Conservation (phyloP, 2,888 invertebrate species). For the Noctua janthe region DNA sequence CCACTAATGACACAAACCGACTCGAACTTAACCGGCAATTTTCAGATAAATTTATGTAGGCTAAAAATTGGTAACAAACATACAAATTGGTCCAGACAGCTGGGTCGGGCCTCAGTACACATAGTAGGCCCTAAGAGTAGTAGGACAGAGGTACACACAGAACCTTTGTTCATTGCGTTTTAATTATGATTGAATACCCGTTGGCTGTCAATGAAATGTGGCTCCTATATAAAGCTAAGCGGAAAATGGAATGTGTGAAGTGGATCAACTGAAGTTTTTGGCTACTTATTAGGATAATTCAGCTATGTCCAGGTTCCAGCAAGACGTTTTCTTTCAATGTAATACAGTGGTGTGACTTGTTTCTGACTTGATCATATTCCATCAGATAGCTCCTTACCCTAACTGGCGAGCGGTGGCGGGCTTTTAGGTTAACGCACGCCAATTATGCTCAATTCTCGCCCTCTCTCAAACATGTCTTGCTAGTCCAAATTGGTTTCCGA, state of each 20-base stretch:
- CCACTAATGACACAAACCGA: not conserved
- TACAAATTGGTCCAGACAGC: conserved; percentile 45
- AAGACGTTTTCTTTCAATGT: not conserved
- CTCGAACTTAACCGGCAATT: not conserved
- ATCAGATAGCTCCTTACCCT: not conserved
- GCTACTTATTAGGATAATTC: not conserved
- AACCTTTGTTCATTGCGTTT: conserved; percentile 16
- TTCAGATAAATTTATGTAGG: conserved; percentile 11
- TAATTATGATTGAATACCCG: conserved; percentile 41
- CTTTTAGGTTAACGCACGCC: not conserved
- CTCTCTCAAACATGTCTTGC: not conserved
- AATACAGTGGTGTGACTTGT: not conserved
- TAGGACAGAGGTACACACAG: conserved; percentile 10
- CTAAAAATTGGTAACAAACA: conserved; percentile 12
- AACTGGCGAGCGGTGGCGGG: not conserved
- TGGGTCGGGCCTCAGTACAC: conserved; percentile 25
- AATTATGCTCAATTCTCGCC: not conserved
- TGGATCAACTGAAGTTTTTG: not conserved
- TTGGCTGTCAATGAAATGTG: not conserved
- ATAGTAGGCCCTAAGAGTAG: not conserved
- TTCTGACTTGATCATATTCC: no score
- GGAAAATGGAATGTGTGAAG: not conserved
- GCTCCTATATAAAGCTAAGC: not conserved
- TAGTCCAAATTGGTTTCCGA: not conserved
- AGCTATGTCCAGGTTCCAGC: not conserved